These are phyloP conservation scores for Tinamus guttatus DNA, from an alignment of 2,113 vertebrate species.

Conservation along the genomic window DNA sequence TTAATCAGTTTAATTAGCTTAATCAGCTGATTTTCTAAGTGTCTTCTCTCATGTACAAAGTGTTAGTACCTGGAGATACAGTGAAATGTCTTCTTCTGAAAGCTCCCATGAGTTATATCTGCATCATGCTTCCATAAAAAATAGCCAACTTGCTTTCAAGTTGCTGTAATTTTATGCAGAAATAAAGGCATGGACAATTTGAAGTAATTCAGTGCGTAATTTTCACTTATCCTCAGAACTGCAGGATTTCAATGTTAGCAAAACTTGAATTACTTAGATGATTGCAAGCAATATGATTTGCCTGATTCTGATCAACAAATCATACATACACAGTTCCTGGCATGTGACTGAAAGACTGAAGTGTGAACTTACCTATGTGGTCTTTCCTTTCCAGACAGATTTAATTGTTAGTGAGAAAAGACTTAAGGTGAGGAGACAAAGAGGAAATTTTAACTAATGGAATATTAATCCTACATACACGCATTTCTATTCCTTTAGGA, in stretches of 20 bases:
- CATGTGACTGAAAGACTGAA: background rate
- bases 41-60: background rate
- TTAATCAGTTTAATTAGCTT: background rate
- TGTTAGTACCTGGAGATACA: background rate
- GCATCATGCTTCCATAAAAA: background rate
- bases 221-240: background rate
- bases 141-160: background rate
- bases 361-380: constrained; percentile 45
- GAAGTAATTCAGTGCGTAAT: background rate
- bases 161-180: background rate
- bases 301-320: background rate
- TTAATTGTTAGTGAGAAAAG: background rate
- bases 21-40: background rate
- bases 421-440: background rate
- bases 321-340: background rate
- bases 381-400: constrained; percentile 1
- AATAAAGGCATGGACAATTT: background rate
- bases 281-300: background rate
- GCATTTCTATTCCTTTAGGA: background rate
- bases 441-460: background rate
- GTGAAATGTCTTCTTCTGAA: background rate
- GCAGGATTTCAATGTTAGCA: background rate
- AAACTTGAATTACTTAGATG: background rate
- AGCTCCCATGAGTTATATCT: background rate
- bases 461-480: background rate